Evolutionary conservation across 2,113 vertebrate species (phyloP), one percentile per base, ranked within the genome.

Genomic region (Myrmecophaga tridactyla): DNA sequence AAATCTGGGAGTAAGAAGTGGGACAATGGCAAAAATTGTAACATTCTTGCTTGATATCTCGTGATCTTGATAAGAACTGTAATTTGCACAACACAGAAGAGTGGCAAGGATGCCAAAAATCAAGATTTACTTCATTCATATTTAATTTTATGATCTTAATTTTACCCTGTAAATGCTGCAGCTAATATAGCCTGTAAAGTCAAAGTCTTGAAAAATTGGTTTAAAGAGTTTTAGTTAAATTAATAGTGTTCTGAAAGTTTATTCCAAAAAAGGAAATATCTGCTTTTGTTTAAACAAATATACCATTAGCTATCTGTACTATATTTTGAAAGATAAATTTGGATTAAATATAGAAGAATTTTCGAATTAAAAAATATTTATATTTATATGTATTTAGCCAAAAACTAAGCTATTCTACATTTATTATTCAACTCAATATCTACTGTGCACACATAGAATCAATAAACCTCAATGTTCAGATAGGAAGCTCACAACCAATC

Each of bases 121-220:
- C 51, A 94, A 95, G 13, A 77, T 53, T 88, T 78, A 36, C 43
- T 84, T 78, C 14, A 83, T 48, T 89, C 62, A 72, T 76, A 82
- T 72, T 60, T 43, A 60, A 27, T 51, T 70, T 53, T 72, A n/a
- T 67, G n/a, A 80, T 65, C 46, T 83, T 58, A 80, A 29, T 4
- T 39, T 21, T 23, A 43, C 12, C 23, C 39, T 81, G n/a, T 13
- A 29, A 73, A 73, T 36, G 46, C 53, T 11, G 29, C 34, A 34
- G 11, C 43, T 51, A 51, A 76, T 46, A 27, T 27, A n/a, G n/a
- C 36, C 11, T 81, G n/a, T 72, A 75, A 84, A 20, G 46, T 76
- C 73, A 76, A 76, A 46, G 23, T 76, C 73, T 46, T 13, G 18
- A 69, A 90, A 92, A 78, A 29, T 48, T 87, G 3, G 4, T 62